Conservation (phyloP, 2,888 invertebrate genomes). For the Agonopterix subpropinquella region DNA sequence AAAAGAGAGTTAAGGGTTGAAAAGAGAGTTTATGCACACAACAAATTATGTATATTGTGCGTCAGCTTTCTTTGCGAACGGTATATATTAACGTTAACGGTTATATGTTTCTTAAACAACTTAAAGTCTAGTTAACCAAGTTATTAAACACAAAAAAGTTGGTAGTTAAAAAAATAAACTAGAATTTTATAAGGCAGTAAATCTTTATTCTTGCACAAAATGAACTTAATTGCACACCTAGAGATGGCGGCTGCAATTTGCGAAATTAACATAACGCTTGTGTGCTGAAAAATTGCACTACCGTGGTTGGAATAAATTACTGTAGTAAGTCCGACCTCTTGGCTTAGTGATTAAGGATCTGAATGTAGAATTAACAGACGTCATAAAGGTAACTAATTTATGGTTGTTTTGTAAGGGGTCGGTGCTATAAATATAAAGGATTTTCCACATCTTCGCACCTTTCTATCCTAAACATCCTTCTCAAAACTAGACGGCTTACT, state of each 20-base stretch:
- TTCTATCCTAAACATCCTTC: too few species aligned
- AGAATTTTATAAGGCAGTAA: slow-evolving; percentile 8
- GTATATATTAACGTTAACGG: too few species aligned
- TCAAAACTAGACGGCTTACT: too few species aligned
- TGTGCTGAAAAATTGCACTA: slow-evolving; percentile 4
- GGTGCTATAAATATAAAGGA: too few species aligned
- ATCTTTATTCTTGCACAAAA: slow-evolving; percentile 18
- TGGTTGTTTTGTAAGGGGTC: too few species aligned
- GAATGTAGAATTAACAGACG: neutral
- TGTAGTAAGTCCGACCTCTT: slow-evolving; percentile 1
- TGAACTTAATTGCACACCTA: slow-evolving; percentile 15
- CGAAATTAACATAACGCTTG: slow-evolving; percentile 4
- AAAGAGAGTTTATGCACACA: too few species aligned
- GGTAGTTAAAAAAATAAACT: neutral
- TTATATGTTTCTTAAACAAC: too few species aligned
- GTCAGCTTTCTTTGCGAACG: too few species aligned
- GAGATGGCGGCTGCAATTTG: slow-evolving; percentile 8
- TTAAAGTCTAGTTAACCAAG: neutral
- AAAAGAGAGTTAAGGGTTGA: too few species aligned
- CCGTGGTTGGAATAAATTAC: slow-evolving; percentile 2
- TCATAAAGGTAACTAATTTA: too few species aligned
- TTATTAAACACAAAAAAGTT: neutral
- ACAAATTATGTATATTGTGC: too few species aligned
- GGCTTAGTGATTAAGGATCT: neutral
- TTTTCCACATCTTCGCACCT: too few species aligned